These are phyloP conservation scores for Toxotes chatareus DNA, from an alignment of 2,113 vertebrate genomes.

Conservation along the genomic window DNA sequence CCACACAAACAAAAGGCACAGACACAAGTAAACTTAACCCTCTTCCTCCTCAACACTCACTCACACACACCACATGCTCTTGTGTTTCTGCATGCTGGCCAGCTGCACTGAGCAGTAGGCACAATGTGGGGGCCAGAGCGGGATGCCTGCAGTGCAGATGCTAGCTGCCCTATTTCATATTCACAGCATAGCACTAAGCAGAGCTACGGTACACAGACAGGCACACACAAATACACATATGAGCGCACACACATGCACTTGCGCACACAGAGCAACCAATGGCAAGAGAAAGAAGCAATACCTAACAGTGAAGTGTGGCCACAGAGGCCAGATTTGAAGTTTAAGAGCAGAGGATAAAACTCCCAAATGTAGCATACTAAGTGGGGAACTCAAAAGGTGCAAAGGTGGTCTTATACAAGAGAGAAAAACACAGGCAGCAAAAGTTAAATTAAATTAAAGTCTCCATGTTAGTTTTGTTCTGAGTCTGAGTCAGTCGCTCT, in stretches of 20 bases:
- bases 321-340: neutral
- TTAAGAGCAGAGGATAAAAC: neutral
- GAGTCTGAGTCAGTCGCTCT: slow-evolving; percentile 4
- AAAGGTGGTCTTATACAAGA: neutral
- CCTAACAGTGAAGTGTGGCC: neutral
- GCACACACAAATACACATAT: slow-evolving; percentile 29
- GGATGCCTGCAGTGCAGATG: slow-evolving; percentile 81
- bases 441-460: neutral
- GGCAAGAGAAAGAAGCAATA: neutral
- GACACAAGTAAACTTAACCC: slow-evolving; percentile 2
- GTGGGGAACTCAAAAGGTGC: neutral
- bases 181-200: slow-evolving; percentile 70
- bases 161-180: slow-evolving; percentile 77
- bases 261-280: slow-evolving; percentile 24
- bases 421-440: neutral
- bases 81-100: slow-evolving; percentile 41
- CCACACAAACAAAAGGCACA: slow-evolving; percentile 31
- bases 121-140: slow-evolving; percentile 50
- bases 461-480: neutral
- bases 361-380: neutral
- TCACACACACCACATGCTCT: neutral
- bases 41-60: neutral
- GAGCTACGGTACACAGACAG: slow-evolving; percentile 54
- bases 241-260: neutral
- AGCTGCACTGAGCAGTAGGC: slow-evolving; percentile 55